These are phyloP conservation scores for Pyrochroa serraticornis DNA, from an alignment of 2,888 invertebrate genomes.

Conservation along the genomic window DNA sequence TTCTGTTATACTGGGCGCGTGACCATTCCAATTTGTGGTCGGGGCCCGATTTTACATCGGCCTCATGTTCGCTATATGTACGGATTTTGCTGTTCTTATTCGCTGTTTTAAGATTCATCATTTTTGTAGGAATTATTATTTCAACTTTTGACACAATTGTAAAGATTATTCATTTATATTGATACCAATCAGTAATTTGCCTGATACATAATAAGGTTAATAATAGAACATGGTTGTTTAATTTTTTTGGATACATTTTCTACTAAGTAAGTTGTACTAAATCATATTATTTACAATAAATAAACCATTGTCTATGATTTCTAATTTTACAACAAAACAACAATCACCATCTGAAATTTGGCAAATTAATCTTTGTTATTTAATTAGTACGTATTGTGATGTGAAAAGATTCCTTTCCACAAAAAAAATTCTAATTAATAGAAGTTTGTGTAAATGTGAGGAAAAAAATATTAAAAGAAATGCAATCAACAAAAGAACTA, in stretches of 20 bases:
- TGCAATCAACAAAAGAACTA: background rate
- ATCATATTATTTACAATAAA: constrained; percentile 28
- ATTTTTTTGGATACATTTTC: constrained; percentile 44
- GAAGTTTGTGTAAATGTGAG: no score
- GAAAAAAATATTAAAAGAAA: no score
- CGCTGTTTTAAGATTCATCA: constrained; percentile 1
- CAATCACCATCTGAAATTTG: background rate
- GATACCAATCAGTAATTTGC: constrained; percentile 18
- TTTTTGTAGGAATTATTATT: background rate
- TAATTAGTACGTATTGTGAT: no score
- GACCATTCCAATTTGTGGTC: constrained; percentile 21
- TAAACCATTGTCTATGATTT: constrained; percentile 39
- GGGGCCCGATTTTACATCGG: background rate
- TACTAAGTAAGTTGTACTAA: constrained; percentile 36
- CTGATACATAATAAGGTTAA: constrained; percentile 12
- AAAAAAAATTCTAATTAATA: no score
- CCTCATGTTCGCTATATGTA: background rate
- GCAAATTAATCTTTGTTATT: no score
- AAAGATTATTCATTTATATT: constrained; percentile 12
- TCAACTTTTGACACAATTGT: constrained; percentile 8
- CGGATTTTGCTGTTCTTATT: background rate
- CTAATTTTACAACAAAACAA: background rate
- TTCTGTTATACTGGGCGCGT: constrained; percentile 19
- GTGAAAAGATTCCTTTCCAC: no score
- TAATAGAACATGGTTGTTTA: constrained; percentile 30